These are phyloP conservation scores for Hipposideros larvatus DNA, from an alignment of 2,797 vertebrate genomes.

Conservation along the genomic window DNA sequence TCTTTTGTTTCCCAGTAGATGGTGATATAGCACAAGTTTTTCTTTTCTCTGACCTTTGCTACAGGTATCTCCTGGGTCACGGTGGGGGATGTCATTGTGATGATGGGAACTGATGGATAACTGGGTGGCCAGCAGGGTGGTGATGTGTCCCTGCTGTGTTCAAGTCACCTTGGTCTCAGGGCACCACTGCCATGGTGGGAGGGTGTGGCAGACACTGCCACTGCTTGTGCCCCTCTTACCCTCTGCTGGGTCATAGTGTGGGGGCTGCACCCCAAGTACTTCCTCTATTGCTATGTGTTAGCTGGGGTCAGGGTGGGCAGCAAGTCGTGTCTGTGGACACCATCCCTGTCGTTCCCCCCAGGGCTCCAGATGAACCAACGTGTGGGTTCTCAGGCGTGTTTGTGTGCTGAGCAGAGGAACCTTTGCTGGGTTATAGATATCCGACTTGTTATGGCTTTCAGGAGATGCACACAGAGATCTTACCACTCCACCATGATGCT, in stretches of 20 bases:
- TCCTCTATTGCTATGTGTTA: background rate
- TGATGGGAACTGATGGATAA: background rate
- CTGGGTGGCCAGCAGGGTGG: background rate
- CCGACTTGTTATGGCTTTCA: background rate
- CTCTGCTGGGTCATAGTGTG: background rate
- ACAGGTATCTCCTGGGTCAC: background rate
- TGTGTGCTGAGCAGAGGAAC: background rate
- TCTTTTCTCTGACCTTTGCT: background rate
- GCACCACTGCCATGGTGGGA: background rate
- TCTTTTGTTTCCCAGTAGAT: background rate
- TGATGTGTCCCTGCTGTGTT: background rate
- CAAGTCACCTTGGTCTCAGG: background rate
- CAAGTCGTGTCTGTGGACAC: background rate
- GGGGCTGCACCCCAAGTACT: background rate
- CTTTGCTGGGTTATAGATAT: background rate
- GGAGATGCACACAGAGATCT: background rate
- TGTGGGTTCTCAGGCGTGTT: background rate
- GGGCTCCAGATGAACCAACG: background rate
- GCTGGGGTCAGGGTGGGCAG: background rate
- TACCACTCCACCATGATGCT: background rate
- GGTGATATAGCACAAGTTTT: background rate
- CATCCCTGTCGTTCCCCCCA: background rate
- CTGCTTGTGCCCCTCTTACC: too few relatives aligned
- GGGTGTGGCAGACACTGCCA: rapidly evolving
- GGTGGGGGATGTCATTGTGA: background rate